Conservation (phyloP, 2,113 vertebrate species). For the Protobothrops flavoviridis region DNA sequence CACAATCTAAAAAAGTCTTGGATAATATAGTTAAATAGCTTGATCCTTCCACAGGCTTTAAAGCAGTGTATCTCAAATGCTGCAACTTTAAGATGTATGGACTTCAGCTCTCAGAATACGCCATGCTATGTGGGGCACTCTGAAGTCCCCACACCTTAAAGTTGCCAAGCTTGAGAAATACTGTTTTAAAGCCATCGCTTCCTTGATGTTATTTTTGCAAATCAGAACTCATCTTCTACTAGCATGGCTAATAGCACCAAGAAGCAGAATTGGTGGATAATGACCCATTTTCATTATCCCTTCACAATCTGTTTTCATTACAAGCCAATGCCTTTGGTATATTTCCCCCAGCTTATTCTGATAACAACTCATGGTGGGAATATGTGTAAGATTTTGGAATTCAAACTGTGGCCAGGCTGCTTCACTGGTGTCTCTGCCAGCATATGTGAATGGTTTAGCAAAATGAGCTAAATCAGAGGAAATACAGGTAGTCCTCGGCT, state of each 20-base stretch:
- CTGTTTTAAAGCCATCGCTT: background rate
- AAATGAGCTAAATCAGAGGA: slow-evolving; percentile 60
- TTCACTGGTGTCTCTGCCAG: slow-evolving; percentile 55
- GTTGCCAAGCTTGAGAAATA: background rate
- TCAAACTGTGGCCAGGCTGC: slow-evolving; percentile 43
- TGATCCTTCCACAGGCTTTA: background rate
- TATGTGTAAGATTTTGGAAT: slow-evolving; percentile 46
- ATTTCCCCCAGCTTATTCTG: slow-evolving; percentile 29
- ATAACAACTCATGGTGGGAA: slow-evolving; percentile 46
- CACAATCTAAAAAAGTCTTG: background rate
- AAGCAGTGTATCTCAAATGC: background rate
- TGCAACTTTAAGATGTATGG: background rate
- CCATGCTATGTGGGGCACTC: background rate
- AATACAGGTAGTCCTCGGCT: slow-evolving; percentile 10
- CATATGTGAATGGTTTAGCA: slow-evolving; percentile 58
- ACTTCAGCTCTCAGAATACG: background rate
- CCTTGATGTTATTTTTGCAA: background rate
- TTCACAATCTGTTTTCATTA: slow-evolving; percentile 25
- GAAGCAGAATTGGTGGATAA: background rate
- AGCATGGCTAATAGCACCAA: background rate
- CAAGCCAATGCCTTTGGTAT: slow-evolving; percentile 47
- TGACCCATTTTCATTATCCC: background rate
- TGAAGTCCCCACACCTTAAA: background rate
- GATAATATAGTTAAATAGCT: background rate
- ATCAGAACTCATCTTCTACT: background rate